phyloP scores from a whole-genome alignment of 2,113 vertebrate species.

The Corythornis madagascariensis region DNA sequence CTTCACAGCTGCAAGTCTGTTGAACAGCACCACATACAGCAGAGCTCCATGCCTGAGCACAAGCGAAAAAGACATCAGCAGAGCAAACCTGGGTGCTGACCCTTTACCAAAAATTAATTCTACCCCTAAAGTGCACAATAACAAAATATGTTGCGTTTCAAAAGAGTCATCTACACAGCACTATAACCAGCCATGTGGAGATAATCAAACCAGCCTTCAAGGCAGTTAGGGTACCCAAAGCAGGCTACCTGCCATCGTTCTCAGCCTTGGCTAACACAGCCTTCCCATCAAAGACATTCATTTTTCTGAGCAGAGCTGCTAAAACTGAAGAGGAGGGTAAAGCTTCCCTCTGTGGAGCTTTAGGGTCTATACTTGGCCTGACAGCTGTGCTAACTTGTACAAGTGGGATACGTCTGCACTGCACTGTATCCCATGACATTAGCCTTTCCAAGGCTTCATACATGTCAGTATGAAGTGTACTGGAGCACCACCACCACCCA shows the following conservation, averaged over 20 bases:
- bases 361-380: not conserved
- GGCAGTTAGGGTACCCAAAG: not conserved
- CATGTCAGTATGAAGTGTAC: not conserved
- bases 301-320: not conserved
- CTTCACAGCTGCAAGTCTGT: not conserved
- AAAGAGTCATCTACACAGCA: accelerated
- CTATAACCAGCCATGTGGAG: not conserved
- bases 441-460: not conserved
- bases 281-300: not conserved
- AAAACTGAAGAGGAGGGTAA: not conserved
- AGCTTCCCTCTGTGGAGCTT: not conserved
- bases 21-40: not conserved
- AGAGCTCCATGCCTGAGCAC: not conserved
- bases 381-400: not conserved
- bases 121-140: not conserved
- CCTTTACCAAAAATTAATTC: not conserved
- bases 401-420: not conserved
- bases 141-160: not conserved
- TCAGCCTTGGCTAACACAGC: not conserved
- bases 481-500: not conserved
- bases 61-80: not conserved
- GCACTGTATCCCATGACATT: not conserved
- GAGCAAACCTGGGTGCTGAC: not conserved
- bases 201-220: not conserved
- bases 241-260: not conserved